Base-by-base conservation (phyloP, 2,113 vertebrate species). In the Elachura formosa region DNA sequence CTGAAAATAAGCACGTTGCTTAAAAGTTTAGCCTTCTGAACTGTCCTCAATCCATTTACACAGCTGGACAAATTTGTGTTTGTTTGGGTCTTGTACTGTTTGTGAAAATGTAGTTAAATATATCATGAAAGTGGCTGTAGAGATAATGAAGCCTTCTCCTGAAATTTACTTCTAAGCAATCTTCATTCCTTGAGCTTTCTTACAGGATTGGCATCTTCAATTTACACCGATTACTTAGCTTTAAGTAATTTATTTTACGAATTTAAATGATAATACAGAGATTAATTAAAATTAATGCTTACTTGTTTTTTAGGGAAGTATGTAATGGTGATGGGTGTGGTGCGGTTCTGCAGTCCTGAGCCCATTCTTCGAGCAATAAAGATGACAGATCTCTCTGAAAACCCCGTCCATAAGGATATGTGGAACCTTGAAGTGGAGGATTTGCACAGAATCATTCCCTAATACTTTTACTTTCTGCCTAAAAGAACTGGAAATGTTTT, bases 371-470 rank as follows among this genome's bases (percentile, higher is more conserved):
- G 98, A 72, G 99, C 99, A 2, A 97, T 99, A 97, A 99, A 99
- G 97, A 98, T 99, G 97, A 98, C 98, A 5, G 98, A 99, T 92
- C 98, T 99, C 25, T 99, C 99, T 0, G 98, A 98, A 80, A 98
- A 98, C 40, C 97, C 98, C 0, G 3, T 98, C 46, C 98, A 99
- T 64, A 97, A 98, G 49, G 91, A 26, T 81, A 98, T 98, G 98
- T 99, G 99, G 99, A 98, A 94, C 54, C 96, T 98, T 84, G 99
- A 99, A 97, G 99, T 99, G 85, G 98, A 99, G 82, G 99, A 99
- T 54, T 97, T 99, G 78, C 99, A 99, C 87, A 98, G 96, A 94
- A 92, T 96, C 67, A 90, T 98, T 25, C 96, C 97, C 18, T 99
- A 97, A 49, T 49, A 28, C 16, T 46, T 45, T 64, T 63, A n/a